Conservation (phyloP, 2,113 vertebrate species). For the Mobula birostris region DNA sequence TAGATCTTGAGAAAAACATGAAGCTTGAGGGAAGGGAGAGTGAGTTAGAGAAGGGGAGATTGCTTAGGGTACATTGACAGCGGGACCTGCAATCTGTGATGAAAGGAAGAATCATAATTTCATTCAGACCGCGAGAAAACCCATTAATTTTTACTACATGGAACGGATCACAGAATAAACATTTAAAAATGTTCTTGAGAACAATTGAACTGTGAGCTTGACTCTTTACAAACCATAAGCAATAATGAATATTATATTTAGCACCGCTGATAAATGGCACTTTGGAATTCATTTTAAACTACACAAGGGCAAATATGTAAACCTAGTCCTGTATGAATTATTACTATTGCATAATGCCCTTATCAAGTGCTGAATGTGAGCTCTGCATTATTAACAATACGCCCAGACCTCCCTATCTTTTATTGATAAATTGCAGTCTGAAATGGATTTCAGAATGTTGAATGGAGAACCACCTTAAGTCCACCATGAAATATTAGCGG, state of each 20-base stretch:
- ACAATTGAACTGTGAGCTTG: conserved; percentile 31
- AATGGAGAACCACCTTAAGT: conserved; percentile 2
- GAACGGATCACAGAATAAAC: conserved; percentile 29
- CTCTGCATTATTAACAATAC: conserved; percentile 31
- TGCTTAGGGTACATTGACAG: too few relatives aligned
- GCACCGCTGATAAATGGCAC: conserved; percentile 21
- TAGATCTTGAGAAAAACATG: not conserved
- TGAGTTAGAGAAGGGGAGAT: not conserved
- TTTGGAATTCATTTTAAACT: conserved; percentile 29
- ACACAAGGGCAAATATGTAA: conserved; percentile 34
- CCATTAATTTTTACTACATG: conserved; percentile 20
- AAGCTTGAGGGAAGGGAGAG: not conserved
- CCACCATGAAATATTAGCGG: not conserved
- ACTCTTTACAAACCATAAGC: conserved; percentile 21
- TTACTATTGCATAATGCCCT: conserved; percentile 33
- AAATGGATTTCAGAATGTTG: conserved; percentile 29
- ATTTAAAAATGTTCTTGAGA: conserved; percentile 31
- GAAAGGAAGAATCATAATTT: not conserved
- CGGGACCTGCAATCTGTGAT: not conserved
- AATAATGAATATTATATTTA: conserved; percentile 36
- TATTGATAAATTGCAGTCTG: conserved; percentile 34
- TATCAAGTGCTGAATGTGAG: conserved; percentile 35
- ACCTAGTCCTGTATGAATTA: conserved; percentile 35
- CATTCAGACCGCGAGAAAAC: conserved; percentile 12
- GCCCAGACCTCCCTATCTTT: conserved; percentile 33